These are phyloP conservation scores for Rotaria macrura DNA, from an alignment of 2,888 invertebrate genomes.

Conservation along the genomic window DNA sequence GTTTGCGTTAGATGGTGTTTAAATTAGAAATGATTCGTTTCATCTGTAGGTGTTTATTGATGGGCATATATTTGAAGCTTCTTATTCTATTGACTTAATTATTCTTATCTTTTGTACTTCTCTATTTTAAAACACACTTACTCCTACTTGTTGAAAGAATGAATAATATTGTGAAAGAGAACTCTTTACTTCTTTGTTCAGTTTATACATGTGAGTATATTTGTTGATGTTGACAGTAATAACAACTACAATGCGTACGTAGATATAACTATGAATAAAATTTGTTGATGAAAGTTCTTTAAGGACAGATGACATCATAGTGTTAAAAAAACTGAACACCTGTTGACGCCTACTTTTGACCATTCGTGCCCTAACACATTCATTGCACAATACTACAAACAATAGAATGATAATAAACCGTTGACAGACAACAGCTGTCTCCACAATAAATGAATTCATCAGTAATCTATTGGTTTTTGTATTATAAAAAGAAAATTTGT, in stretches of 20 bases:
- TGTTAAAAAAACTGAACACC: background rate
- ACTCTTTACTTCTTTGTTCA: background rate
- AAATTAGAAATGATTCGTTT: background rate
- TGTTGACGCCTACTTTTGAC: slow-evolving; percentile 6
- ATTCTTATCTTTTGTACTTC: background rate
- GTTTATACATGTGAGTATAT: background rate
- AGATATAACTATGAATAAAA: background rate
- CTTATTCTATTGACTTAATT: background rate
- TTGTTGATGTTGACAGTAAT: background rate
- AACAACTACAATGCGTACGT: background rate
- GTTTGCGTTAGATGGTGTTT: background rate
- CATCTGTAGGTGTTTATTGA: background rate
- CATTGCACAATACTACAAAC: background rate
- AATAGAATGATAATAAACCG: background rate
- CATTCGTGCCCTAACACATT: background rate
- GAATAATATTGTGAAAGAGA: background rate
- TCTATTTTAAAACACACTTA: background rate
- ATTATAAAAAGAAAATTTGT: background rate
- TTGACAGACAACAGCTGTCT: background rate
- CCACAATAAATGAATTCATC: background rate
- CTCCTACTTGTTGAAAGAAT: background rate
- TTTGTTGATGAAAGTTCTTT: background rate
- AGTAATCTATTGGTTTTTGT: background rate
- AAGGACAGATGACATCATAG: background rate
- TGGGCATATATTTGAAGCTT: background rate